Conservation (phyloP, 2,113 vertebrate genomes). For the Odocoileus hemionus region DNA sequence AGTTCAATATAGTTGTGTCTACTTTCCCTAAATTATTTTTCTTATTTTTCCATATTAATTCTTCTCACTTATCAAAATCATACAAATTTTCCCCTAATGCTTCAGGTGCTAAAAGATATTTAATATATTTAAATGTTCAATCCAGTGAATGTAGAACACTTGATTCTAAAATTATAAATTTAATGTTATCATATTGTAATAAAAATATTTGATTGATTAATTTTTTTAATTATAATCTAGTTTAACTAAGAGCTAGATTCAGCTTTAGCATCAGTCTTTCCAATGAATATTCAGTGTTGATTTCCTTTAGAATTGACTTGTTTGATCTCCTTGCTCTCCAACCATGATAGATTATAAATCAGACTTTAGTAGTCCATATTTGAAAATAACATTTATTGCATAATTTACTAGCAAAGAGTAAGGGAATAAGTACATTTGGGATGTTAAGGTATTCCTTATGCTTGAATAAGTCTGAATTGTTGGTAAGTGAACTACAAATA, state of each 20-base stretch:
- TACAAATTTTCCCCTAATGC: neutral
- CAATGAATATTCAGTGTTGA: neutral
- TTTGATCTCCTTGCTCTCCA: neutral
- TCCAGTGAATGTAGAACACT: neutral
- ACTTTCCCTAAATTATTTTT: neutral
- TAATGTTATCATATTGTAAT: no score
- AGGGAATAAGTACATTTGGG: neutral
- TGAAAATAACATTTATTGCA: neutral
- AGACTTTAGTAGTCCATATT: neutral
- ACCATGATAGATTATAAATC: neutral
- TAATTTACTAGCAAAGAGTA: neutral
- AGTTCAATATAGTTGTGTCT: neutral
- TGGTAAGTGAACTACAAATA: constrained; percentile 24
- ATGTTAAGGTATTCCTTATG: neutral
- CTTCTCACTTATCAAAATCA: neutral
- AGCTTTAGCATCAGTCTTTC: neutral
- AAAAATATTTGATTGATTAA: neutral
- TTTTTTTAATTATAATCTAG: neutral
- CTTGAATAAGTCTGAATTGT: neutral
- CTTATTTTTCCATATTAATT: neutral
- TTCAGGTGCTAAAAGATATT: neutral
- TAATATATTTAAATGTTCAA: neutral
- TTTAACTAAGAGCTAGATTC: neutral
- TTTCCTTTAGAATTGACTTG: neutral
- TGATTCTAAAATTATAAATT: neutral